Percentiles rank a stretch among this genome's conserved stretches.
Conservation (phyloP, 2,888 invertebrate species). For the Ochropleura leucogaster region DNA sequence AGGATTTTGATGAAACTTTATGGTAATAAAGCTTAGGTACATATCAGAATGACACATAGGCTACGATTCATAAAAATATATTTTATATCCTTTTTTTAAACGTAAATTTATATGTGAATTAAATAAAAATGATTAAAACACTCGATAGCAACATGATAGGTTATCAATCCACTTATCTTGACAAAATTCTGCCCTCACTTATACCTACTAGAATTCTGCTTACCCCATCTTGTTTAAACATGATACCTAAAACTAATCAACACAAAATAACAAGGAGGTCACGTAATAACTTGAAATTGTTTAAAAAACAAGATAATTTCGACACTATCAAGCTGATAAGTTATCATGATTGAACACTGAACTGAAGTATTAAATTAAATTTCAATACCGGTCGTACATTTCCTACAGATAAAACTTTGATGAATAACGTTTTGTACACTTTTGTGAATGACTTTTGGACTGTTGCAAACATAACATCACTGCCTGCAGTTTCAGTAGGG, state of each 20-base stretch:
- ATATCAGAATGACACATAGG: too few species aligned
- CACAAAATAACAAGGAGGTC: slow-evolving; percentile 58
- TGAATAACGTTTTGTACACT: not conserved
- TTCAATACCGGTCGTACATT: slow-evolving; percentile 26
- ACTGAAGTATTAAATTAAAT: slow-evolving; percentile 41
- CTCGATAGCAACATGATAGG: not conserved
- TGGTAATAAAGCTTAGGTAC: too few species aligned
- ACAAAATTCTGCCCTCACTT: not conserved
- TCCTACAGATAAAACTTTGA: slow-evolving; percentile 32
- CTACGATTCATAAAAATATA: too few species aligned
- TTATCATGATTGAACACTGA: slow-evolving; percentile 61
- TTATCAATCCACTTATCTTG: not conserved
- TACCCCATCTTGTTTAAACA: not conserved
- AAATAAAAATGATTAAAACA: not conserved
- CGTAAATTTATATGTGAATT: too few species aligned
- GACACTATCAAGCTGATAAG: slow-evolving; percentile 58
- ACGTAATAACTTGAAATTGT: slow-evolving; percentile 64
- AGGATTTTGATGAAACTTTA: too few species aligned
- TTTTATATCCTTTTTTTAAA: too few species aligned
- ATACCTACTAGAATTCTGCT: not conserved
- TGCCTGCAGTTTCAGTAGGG: too few species aligned
- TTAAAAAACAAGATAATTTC: slow-evolving; percentile 66
- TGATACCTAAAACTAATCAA: slow-evolving; percentile 41
- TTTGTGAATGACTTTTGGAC: slow-evolving; percentile 16
- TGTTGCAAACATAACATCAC: not conserved